Percentiles rank a stretch among this genome's conserved stretches.
These are phyloP conservation scores for Climacteris rufus DNA, from an alignment of 2,113 vertebrate species.

Conservation along the genomic window DNA sequence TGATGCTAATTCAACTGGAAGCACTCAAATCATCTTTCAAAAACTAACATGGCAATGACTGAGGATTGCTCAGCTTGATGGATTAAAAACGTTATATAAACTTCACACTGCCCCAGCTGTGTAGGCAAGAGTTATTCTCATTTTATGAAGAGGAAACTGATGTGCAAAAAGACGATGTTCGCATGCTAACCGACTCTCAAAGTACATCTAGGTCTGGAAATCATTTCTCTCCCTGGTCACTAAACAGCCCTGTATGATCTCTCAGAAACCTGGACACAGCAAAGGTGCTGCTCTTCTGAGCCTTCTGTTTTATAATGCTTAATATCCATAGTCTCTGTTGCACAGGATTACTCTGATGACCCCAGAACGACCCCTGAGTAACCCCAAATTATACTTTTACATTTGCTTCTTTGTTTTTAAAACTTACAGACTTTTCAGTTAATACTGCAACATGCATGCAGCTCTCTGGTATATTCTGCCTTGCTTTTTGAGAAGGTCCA, in stretches of 20 bases:
- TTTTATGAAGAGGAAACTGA: not conserved
- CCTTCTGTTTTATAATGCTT: not conserved
- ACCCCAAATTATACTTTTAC: not conserved
- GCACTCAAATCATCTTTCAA: not conserved
- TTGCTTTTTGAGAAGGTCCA: not conserved
- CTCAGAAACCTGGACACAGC: not conserved
- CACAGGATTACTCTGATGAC: not conserved
- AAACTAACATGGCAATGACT: not conserved
- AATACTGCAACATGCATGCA: not conserved
- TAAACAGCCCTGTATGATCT: accelerated
- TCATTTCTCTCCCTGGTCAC: not conserved
- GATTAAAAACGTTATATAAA: not conserved
- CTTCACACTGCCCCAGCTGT: not conserved
- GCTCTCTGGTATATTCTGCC: not conserved
- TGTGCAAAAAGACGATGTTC: not conserved
- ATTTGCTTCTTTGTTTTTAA: not conserved
- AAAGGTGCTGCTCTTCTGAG: not conserved
- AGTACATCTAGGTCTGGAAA: not conserved
- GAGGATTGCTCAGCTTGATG: not conserved
- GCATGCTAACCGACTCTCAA: not conserved
- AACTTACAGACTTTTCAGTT: not conserved
- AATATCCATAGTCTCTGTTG: accelerated
- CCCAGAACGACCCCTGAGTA: accelerated
- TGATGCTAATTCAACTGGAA: not conserved
- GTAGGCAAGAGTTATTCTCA: not conserved